Evolutionary conservation across 2,888 invertebrate genomes (phyloP).

Genomic region (Globia sparganii): DNA sequence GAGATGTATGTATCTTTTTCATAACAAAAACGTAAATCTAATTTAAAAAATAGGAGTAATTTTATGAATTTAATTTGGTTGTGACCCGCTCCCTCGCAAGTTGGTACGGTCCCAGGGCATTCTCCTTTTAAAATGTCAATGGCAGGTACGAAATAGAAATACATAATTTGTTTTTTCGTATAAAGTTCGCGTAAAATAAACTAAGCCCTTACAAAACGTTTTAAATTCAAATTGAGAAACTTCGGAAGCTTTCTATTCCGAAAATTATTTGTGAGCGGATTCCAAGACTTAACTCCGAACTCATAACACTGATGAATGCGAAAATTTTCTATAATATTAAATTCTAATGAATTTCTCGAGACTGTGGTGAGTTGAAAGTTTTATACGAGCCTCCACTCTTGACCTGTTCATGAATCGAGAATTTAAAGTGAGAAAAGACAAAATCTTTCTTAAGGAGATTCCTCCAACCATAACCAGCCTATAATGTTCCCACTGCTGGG

Average conservation of each 20-base stretch:
- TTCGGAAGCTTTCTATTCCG: constrained; percentile 65
- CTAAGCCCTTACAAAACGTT: constrained; percentile 49
- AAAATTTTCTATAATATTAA: constrained; percentile 41
- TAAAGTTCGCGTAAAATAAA: constrained; percentile 35
- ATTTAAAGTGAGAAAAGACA: background rate
- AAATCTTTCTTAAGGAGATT: background rate
- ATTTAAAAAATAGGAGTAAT: too few species aligned
- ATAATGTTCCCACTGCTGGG: too few species aligned
- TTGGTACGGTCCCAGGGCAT: too few species aligned
- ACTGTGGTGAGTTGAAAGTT: constrained; percentile 11
- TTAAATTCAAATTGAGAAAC: constrained; percentile 66
- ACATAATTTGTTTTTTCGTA: background rate
- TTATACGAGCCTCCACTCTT: too few species aligned
- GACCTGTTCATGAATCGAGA: too few species aligned
- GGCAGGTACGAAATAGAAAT: background rate
- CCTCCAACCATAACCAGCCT: background rate
- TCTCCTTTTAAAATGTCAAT: too few species aligned
- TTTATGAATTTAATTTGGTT: too few species aligned
- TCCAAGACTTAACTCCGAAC: constrained; percentile 46
- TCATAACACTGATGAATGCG: constrained; percentile 62
- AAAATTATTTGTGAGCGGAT: constrained; percentile 66
- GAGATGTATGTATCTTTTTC: too few species aligned
- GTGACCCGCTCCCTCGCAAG: too few species aligned
- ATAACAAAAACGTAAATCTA: too few species aligned
- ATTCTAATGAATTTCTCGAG: constrained; percentile 59